A percentile compares a stretch with the other conserved stretches of the same genome.
phyloP scores from a whole-genome alignment of 2,797 vertebrate species.

The Myotis findleyi region DNA sequence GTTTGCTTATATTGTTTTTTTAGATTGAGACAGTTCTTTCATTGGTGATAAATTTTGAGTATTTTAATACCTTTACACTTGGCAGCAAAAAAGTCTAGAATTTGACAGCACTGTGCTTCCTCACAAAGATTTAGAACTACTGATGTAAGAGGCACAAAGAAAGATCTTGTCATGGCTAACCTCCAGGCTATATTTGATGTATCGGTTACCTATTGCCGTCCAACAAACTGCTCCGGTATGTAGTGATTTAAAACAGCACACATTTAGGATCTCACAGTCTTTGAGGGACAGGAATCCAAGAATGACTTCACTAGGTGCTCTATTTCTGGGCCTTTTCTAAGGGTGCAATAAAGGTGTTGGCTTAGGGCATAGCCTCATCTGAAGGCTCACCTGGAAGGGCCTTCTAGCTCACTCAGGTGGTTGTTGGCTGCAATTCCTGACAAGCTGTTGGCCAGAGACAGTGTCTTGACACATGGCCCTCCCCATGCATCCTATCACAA shows the following conservation, averaged over 20 bases:
- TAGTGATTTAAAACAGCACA: background rate
- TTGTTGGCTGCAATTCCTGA: accelerated
- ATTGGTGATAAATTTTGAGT: background rate
- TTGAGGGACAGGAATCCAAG: background rate
- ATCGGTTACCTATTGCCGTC: background rate
- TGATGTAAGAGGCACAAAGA: no score
- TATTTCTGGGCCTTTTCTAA: background rate
- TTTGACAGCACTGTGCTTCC: background rate
- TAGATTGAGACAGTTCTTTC: background rate
- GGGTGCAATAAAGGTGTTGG: background rate
- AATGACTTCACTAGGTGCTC: background rate
- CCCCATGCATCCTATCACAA: background rate
- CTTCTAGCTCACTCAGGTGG: background rate
- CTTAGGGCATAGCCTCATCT: background rate
- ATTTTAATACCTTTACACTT: background rate
- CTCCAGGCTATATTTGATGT: background rate
- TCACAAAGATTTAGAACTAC: background rate
- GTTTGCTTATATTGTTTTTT: background rate
- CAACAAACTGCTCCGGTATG: background rate
- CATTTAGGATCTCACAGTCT: background rate
- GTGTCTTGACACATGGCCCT: background rate
- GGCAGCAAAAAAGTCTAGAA: background rate
- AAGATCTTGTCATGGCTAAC: background rate
- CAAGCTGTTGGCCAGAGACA: background rate
- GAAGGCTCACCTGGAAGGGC: background rate